These are phyloP conservation scores for Quiscalus mexicanus DNA, from an alignment of 2,113 vertebrate genomes.

Conservation along the genomic window DNA sequence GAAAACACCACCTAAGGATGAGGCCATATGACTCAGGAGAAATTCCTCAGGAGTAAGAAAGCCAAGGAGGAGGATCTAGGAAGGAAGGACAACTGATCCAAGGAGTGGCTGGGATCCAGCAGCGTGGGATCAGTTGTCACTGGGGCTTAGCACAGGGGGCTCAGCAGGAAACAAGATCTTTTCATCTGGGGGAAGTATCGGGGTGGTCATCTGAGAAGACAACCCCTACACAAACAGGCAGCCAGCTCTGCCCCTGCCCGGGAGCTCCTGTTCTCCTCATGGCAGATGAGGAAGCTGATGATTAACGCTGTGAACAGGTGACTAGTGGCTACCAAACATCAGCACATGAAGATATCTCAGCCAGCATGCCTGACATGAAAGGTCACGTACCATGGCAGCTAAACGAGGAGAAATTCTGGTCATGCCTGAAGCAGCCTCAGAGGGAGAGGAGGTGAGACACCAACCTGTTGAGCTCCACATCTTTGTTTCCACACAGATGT, in stretches of 20 bases:
- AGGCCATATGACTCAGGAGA: background rate
- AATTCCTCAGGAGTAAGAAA: background rate
- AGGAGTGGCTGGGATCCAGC: background rate
- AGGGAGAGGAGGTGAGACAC: background rate
- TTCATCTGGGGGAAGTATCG: background rate
- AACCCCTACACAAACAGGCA: background rate
- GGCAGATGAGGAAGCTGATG: conserved; percentile 27
- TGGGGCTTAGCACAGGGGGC: background rate
- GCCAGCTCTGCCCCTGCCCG: background rate
- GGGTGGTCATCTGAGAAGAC: conserved; percentile 14
- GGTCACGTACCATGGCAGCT: background rate
- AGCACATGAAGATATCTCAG: background rate
- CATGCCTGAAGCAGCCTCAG: background rate
- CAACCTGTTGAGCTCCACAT: background rate
- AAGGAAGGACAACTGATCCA: conserved; percentile 28
- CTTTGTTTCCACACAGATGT: rapidly evolving
- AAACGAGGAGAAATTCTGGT: background rate
- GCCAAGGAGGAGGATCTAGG: background rate
- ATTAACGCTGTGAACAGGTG: background rate
- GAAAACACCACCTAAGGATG: background rate
- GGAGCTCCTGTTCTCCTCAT: rapidly evolving
- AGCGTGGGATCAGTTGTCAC: background rate
- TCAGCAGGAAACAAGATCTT: conserved; percentile 13
- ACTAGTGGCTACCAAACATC: background rate
- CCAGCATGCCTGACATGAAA: background rate